Conservation (phyloP, 2,797 vertebrate genomes). For the Anomalospiza imberbis region DNA sequence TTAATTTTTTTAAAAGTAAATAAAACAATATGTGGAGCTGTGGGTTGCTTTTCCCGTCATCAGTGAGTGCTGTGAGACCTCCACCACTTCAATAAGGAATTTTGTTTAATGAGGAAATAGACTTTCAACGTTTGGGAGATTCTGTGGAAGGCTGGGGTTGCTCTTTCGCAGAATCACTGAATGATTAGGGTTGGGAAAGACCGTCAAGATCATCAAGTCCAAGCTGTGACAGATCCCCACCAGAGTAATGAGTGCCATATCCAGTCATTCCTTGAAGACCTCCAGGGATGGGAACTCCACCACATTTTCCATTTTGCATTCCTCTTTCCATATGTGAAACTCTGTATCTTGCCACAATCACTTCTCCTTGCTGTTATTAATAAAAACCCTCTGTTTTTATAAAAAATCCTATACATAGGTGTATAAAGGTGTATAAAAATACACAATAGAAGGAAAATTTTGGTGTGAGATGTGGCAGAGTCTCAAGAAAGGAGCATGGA, state of each 20-base stretch:
- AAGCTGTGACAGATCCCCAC: neutral
- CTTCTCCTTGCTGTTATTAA: neutral
- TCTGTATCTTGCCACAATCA: neutral
- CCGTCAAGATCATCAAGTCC: neutral
- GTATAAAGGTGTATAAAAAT: neutral
- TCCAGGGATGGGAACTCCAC: neutral
- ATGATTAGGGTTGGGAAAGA: neutral
- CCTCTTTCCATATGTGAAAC: neutral
- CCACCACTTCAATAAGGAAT: neutral
- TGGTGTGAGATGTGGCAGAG: neutral
- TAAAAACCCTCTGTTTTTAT: neutral
- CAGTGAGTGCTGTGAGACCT: neutral
- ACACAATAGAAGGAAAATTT: neutral
- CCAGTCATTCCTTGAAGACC: neutral
- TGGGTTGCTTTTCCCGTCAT: neutral
- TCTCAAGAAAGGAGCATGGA: accelerated
- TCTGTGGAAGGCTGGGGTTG: neutral
- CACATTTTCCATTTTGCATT: neutral
- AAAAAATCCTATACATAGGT: neutral
- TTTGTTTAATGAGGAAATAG: neutral
- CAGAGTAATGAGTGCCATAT: accelerated
- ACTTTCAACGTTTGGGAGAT: neutral
- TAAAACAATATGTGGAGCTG: conserved; percentile 13
- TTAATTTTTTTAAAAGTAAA: conserved; percentile 20
- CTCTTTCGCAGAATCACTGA: neutral